Base-by-base conservation (phyloP, 2,797 vertebrate genomes). In the Dendrocincla tyrannina region DNA sequence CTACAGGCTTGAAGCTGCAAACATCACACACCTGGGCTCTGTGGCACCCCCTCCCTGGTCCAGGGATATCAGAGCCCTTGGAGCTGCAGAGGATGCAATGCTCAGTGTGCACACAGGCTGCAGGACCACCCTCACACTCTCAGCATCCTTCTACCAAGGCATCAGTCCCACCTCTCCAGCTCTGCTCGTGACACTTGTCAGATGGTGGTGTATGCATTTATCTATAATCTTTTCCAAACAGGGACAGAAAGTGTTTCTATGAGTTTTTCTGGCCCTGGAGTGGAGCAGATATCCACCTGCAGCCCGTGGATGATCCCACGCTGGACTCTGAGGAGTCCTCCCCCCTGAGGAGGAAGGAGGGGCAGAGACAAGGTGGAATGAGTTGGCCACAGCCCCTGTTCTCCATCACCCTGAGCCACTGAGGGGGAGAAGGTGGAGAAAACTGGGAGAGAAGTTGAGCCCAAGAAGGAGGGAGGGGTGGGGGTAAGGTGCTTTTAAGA, bases 11-110 rank as follows among this genome's bases (percentile, higher is more conserved):
- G 14, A 44, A 33, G 39, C 66, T 35, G 42, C 49, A 17, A 35
- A 30, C 1, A 1, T 9, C 4, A 1, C 5, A 2, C 0, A 1
- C 30, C 39, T 16, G 47, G 42, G 56, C 50, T 50, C 60, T 20
- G 70, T 68, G 55, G 30, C 25, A 9, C 4, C 32, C 46, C 62
- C 20, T 33, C 18, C 33, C 41, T 2, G 0, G 32, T 1, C 39
- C 55, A 8, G 46, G 17, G 63, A 66, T 17, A 67, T 46, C 77
- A 5, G 17, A 32, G 28, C 69, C 81, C 42, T 5, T 32, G 8
- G 24, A 18, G 63, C 50, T 11, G 32, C 42, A 66, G 46, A 17
- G 56, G 68, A 20, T 27, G 46, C 32, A 7, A 7, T 0, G 2
- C 30, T 24, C 32, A 39, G 28, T 6, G 7, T 4, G 6, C n/a